These are phyloP conservation scores for Crambe crambe DNA, from an alignment of 37 sponge, comb jelly and placozoan genomes.

Conservation along the genomic window DNA sequence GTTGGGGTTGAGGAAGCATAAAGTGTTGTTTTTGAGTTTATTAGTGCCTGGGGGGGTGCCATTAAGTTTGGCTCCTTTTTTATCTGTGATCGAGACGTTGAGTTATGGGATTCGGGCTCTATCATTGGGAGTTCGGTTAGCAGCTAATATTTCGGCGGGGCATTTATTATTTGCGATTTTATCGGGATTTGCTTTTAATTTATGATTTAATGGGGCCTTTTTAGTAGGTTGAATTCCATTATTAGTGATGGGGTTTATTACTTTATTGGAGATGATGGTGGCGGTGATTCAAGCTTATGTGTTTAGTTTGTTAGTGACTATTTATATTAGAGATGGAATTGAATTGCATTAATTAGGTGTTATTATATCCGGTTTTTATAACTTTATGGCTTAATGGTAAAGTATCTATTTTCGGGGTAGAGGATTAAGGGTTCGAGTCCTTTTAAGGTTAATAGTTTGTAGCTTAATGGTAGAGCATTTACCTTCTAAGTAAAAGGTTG, in stretches of 20 bases:
- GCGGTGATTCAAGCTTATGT: slow-evolving; percentile 83
- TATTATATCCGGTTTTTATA: slow-evolving; percentile 17
- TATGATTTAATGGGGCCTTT: slow-evolving; percentile 49
- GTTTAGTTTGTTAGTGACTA: slow-evolving; percentile 72
- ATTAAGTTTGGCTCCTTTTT: slow-evolving; percentile 55
- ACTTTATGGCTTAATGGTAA: slow-evolving; percentile 56
- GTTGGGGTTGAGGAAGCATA: slow-evolving; percentile 54
- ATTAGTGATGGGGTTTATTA: slow-evolving; percentile 64
- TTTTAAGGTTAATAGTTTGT: slow-evolving; percentile 26
- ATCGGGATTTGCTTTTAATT: slow-evolving; percentile 78
- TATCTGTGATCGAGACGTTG: slow-evolving; percentile 66
- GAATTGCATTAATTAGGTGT: slow-evolving; percentile 53
- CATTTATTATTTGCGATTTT: slow-evolving; percentile 87
- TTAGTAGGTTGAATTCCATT: slow-evolving; percentile 53
- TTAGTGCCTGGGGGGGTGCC: slow-evolving; percentile 77
- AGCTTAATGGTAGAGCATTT: slow-evolving; percentile 77
- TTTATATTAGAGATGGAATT: slow-evolving; percentile 71
- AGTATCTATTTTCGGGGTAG: slow-evolving; percentile 71
- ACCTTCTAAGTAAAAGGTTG: slow-evolving; percentile 71
- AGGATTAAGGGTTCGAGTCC: slow-evolving; percentile 76
- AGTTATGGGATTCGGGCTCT: slow-evolving; percentile 71
- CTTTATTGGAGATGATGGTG: slow-evolving; percentile 75
- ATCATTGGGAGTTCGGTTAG: slow-evolving; percentile 77
- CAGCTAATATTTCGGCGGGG: slow-evolving; percentile 81
- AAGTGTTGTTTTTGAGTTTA: slow-evolving; percentile 64